Base-by-base conservation (phyloP, 1,140 invertebrate genomes). In the Scaptodrosophila lebanonensis region DNA sequence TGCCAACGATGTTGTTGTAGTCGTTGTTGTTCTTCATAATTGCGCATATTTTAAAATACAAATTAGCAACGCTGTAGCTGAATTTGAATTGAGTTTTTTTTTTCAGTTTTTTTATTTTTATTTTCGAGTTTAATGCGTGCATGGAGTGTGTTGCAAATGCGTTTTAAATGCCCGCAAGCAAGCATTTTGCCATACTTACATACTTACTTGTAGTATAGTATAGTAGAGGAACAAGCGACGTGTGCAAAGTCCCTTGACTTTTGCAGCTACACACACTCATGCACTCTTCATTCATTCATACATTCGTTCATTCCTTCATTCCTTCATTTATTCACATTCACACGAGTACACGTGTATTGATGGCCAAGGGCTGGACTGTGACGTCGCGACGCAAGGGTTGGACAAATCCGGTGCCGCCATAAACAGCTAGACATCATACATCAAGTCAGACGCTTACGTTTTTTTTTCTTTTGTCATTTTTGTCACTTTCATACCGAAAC, bases 21-120 rank as follows among this genome's bases (percentile, higher is more conserved):
- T 32, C 40, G 29, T 38, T 62, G 52, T 57, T 49, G 59, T 38
- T 65, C 43, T 45, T 82, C 69, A 66, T 82, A 75, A 83, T 83
- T 82, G 75, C 75, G 75, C 75, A 82, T 82, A 82, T 82, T 82
- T 82, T 82, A 82, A 82, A 82, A 82, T 75, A 82, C 70, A 82
- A 82, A 82, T 82, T 82, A 82, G 75, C 75, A 82, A 82, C 75
- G 76, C 75, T 79, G 75, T 73, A 82, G 76, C 69, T 58, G 61
- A 75, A 75, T 75, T 77, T 77, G 73, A 77, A 77, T 77, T 52
- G 67, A 73, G 58, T 29, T 29, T 9, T 44, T 29, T 45, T 18
- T 48, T 48, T 32, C 33, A 45, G 52, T 30, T 32, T 22, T 18
- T 57, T 22, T 18, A 42, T 52, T 42, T 52, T 38, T 18, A 25